phyloP scores from a whole-genome alignment of 1,140 invertebrate species.

The Dendroctonus valens region DNA sequence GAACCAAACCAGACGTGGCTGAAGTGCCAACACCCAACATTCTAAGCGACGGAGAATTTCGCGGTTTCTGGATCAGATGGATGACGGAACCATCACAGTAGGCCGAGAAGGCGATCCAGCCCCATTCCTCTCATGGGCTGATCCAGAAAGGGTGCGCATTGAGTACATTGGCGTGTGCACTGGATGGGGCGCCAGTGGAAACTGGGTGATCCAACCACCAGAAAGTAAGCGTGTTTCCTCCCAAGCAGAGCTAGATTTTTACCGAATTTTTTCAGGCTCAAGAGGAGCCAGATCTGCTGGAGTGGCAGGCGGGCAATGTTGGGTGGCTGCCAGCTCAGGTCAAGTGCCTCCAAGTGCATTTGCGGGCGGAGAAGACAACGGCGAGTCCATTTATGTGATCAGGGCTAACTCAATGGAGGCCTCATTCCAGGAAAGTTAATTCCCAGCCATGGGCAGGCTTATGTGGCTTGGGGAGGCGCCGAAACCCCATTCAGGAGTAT shows the following conservation, averaged over 20 bases:
- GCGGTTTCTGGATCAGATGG: conserved; percentile 82
- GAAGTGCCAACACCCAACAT: conserved; percentile 69
- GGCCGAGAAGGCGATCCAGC: conserved; percentile 67
- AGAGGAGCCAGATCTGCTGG: conserved; percentile 40
- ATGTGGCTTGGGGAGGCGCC: conserved; percentile 74
- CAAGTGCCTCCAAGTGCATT: conserved; percentile 70
- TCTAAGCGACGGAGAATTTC: conserved; percentile 67
- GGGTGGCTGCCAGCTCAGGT: conserved; percentile 66
- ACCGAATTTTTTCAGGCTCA: conserved; percentile 4
- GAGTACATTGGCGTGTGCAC: conserved; percentile 77
- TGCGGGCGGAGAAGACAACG: conserved; percentile 69
- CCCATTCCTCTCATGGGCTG: conserved; percentile 69
- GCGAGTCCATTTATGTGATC: conserved; percentile 71
- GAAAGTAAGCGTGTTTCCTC: neutral
- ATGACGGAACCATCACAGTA: conserved; percentile 63
- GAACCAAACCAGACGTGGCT: conserved; percentile 73
- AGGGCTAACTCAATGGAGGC: conserved; percentile 62
- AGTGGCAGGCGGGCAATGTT: conserved; percentile 52
- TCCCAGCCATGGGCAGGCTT: conserved; percentile 68
- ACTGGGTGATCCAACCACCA: conserved; percentile 70
- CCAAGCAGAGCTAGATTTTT: neutral
- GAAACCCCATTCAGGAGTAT: conserved; percentile 74
- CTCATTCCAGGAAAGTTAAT: conserved; percentile 77
- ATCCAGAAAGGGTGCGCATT: conserved; percentile 67
- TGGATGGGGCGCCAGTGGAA: conserved; percentile 79